Evolutionary conservation across 2,797 vertebrate species (phyloP).

Genomic region (Falco berigora): DNA sequence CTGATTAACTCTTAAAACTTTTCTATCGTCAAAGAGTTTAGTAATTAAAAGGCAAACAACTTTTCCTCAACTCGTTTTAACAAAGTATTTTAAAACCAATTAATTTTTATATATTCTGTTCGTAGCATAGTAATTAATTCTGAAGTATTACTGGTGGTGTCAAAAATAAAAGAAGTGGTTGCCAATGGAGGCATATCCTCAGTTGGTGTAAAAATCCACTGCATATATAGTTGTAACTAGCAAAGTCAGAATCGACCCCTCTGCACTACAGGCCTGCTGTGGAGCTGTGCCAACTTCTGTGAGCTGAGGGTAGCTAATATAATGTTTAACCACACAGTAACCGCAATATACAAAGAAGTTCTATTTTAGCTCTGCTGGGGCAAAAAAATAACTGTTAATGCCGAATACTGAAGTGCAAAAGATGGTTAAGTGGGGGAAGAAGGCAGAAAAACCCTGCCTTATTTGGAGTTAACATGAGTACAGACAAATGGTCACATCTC

Average conservation of each 20-base stretch:
- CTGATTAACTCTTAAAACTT: neutral
- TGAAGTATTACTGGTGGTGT: neutral
- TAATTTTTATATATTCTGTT: neutral
- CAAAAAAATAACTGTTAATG: neutral
- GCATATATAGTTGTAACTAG: neutral
- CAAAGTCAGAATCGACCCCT: neutral
- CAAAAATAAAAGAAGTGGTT: neutral
- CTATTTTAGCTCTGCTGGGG: neutral
- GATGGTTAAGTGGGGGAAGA: neutral
- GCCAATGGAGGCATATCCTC: neutral
- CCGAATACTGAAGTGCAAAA: neutral
- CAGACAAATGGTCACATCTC: neutral
- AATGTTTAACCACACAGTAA: slow-evolving; percentile 20
- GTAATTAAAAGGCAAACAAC: neutral
- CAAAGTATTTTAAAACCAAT: neutral
- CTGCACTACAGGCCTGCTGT: neutral
- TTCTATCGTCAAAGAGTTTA: neutral
- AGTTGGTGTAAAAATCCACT: neutral
- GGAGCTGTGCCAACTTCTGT: neutral
- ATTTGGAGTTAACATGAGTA: neutral
- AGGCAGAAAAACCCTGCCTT: neutral
- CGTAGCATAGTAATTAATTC: neutral
- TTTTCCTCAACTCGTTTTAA: neutral
- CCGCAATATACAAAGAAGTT: neutral
- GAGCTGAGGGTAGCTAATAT: neutral